Base-by-base conservation (phyloP, 1,140 invertebrate genomes). In the Calliphora vicina region DNA sequence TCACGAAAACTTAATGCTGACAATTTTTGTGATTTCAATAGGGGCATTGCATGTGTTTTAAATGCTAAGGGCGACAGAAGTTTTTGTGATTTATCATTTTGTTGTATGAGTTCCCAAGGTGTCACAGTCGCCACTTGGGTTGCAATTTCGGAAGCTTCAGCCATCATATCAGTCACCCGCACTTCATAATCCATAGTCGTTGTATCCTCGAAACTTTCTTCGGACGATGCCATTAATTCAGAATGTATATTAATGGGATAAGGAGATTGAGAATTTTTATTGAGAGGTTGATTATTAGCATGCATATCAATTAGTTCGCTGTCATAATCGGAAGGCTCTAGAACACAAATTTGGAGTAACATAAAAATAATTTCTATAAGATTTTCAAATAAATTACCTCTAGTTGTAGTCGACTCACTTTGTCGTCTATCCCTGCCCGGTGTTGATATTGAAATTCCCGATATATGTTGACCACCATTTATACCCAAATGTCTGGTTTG, bases 401-500 rank as follows among this genome's bases (percentile, higher is more conserved):
- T 35, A 6, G 45, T 57, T 42, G 20, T 25, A 2, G 43, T 83
- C 27, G n/a, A 23, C 23, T 74, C 82, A 74, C 80, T 15, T 43
- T 76, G 82, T 45, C 82, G 81, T 43, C 57, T 82, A 67, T 82
- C 80, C 73, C 61, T 67, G 13, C 43, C 45, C 26, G 42, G 26
- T 50, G 73, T 73, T 35, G 35, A 35, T 80, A 87, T 87, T 17
- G 86, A 82, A 25, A 87, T 84, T 23, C 87, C 88, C 13, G 86
- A 84, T 61, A 88, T 86, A 84, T 89, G 87, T 50, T 89, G 88
- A 35, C 87, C 88, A n/a, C 88, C 88, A 85, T 88, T 89, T 82
- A 95, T 93, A 10, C 94, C 94, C 27, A 95, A 91, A 88, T 95
- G 94, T 73, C 91, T 91, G 86, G 94, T 94, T 91, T 95, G 94